Evolutionary conservation across 2,797 vertebrate genomes (phyloP).

Genomic region (Mormyrus hasselquistii): DNA sequence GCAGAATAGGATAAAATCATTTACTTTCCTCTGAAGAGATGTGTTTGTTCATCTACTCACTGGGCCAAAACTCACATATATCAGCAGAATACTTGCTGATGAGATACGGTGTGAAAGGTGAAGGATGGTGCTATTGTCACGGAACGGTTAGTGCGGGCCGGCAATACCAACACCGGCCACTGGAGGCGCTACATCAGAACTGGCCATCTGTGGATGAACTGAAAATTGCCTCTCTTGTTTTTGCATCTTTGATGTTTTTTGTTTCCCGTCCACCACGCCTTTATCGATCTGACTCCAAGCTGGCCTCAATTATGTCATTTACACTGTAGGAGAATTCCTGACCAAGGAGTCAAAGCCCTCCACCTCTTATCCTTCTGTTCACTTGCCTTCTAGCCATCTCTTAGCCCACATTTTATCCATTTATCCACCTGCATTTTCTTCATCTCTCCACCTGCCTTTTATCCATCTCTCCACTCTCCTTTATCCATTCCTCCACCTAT

Average conservation of each 20-base stretch:
- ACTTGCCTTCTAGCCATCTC: neutral
- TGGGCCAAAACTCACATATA: neutral
- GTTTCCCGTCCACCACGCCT: neutral
- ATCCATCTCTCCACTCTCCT: neutral
- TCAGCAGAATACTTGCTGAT: constrained; percentile 8
- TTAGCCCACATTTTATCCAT: neutral
- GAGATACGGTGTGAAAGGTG: neutral
- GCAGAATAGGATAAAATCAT: neutral
- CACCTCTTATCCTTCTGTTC: neutral
- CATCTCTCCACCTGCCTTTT: neutral
- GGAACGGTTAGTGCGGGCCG: neutral
- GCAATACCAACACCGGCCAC: neutral
- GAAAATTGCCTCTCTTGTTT: neutral
- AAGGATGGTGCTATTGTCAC: neutral
- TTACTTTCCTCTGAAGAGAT: neutral
- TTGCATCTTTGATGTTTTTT: neutral
- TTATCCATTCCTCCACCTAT: neutral
- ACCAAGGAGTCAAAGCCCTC: neutral
- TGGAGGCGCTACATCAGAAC: neutral
- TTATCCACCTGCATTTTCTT: neutral
- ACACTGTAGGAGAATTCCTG: neutral
- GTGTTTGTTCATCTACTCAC: constrained; percentile 2
- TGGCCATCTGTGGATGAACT: neutral
- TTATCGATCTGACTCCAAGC: neutral
- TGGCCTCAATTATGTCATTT: neutral